phyloP scores from a whole-genome alignment of 2,797 vertebrate genomes.

The Ambastaia sidthimunki region DNA sequence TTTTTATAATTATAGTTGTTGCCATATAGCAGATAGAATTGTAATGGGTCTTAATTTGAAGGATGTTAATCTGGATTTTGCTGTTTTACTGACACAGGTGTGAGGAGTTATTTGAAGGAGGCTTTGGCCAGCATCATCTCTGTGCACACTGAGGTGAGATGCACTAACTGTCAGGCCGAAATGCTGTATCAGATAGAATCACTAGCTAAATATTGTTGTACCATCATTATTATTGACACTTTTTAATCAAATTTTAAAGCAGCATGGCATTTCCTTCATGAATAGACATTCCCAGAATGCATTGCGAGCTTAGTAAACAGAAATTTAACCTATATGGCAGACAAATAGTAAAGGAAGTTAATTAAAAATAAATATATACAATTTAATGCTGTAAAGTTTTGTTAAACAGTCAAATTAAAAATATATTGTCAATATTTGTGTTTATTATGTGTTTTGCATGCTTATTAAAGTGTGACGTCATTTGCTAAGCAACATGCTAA shows the following conservation, averaged over 20 bases:
- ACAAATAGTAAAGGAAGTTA: background rate
- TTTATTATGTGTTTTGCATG: background rate
- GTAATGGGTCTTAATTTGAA: background rate
- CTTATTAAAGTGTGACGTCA: background rate
- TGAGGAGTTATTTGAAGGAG: slow-evolving; percentile 97
- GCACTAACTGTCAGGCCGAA: background rate
- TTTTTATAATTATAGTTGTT: background rate
- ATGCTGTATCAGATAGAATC: too few species aligned
- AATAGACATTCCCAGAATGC: background rate
- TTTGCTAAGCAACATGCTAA: too few species aligned
- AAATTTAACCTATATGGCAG: background rate
- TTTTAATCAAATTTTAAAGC: too few species aligned
- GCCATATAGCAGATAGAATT: background rate
- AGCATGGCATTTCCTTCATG: too few species aligned
- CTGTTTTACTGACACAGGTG: slow-evolving; percentile 78
- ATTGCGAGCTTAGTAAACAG: background rate
- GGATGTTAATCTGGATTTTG: background rate
- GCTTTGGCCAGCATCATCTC: slow-evolving; percentile 93
- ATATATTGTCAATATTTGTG: background rate
- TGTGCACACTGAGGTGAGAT: slow-evolving; percentile 94
- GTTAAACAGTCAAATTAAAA: too few species aligned
- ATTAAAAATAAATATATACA: too few species aligned
- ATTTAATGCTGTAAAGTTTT: too few species aligned
- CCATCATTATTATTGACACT: too few species aligned
- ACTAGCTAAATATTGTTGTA: too few species aligned